phyloP scores from a whole-genome alignment of 2,113 vertebrate genomes.

The Saguinus imperator region DNA sequence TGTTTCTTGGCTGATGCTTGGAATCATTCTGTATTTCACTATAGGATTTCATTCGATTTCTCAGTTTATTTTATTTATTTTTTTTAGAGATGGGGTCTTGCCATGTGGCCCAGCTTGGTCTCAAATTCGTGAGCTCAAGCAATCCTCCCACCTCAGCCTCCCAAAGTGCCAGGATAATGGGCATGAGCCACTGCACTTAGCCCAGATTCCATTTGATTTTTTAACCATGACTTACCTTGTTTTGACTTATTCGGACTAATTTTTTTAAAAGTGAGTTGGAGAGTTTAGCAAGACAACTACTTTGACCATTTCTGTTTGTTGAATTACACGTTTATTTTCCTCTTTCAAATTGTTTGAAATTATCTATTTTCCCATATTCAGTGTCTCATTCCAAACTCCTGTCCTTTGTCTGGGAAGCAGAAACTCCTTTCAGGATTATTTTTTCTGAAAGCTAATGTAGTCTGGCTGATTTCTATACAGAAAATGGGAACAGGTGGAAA shows the following conservation, averaged over 20 bases:
- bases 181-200: too few species aligned
- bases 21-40: not conserved
- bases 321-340: not conserved
- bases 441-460: not conserved
- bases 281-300: slow-evolving; percentile 27
- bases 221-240: not conserved
- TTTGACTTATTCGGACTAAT: not conserved
- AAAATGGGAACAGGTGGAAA: not conserved
- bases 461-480: not conserved
- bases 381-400: not conserved
- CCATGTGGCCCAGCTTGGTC: too few species aligned
- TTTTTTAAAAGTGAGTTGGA: not conserved
- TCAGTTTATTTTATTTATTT: not conserved
- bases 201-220: not conserved
- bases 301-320: slow-evolving; percentile 38
- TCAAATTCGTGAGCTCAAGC: too few species aligned
- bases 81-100: too few species aligned
- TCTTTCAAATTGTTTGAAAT: slow-evolving; percentile 26
- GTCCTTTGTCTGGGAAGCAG: not conserved
- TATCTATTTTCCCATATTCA: not conserved
- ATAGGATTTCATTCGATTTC: not conserved
- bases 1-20: not conserved
- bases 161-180: too few species aligned
- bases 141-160: too few species aligned
- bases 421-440: not conserved